These are phyloP conservation scores for Pipistrellus pygmaeus DNA, from an alignment of 2,797 vertebrate species.

Conservation along the genomic window DNA sequence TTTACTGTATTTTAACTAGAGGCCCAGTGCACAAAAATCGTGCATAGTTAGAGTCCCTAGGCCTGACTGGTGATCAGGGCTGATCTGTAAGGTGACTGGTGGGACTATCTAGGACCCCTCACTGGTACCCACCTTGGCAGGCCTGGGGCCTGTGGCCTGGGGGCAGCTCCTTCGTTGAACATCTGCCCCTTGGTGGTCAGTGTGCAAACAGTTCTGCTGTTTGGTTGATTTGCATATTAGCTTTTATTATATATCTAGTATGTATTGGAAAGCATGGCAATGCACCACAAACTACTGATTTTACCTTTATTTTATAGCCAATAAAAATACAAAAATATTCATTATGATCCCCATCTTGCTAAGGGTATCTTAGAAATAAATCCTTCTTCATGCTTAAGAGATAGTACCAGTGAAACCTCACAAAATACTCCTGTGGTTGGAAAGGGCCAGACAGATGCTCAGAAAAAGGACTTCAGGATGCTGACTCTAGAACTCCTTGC, in stretches of 20 bases:
- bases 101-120: too few species aligned
- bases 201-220: too few species aligned
- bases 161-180: too few species aligned
- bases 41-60: too few species aligned
- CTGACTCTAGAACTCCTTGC: background rate
- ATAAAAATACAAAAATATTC: background rate
- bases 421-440: background rate
- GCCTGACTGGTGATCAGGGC: too few species aligned
- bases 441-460: background rate
- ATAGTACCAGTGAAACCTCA: background rate
- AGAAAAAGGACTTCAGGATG: background rate
- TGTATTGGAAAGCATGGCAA: background rate
- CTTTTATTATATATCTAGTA: too few species aligned
- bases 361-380: background rate
- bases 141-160: too few species aligned
- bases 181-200: too few species aligned
- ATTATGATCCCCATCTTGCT: background rate
- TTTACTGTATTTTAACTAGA: background rate
- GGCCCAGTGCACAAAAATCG: too few species aligned
- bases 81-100: too few species aligned
- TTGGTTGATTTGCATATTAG: too few species aligned
- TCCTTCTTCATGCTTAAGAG: conserved; percentile 17
- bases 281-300: background rate
- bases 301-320: conserved; percentile 31
- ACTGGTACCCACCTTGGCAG: too few species aligned